Base-by-base conservation (phyloP, 1,140 invertebrate species). In the Amyelois transitella region DNA sequence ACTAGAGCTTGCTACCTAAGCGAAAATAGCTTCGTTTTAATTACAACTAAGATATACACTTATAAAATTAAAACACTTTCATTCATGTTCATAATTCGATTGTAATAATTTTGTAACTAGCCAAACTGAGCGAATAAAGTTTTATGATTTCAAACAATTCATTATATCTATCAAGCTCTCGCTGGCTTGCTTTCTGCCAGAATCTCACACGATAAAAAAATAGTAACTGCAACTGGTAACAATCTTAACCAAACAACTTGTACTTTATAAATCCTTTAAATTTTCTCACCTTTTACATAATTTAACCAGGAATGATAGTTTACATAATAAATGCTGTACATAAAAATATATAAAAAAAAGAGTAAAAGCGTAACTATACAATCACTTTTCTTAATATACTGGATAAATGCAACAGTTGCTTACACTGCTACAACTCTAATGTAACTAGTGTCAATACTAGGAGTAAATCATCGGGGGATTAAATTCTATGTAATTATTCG, bases 151-250 rank as follows among this genome's bases (percentile, higher is more conserved):
- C n/a, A 38, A 38, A 14, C n/a, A 38, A 38, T 38, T 14, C 12
- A 14, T 14, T 38, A 38, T 14, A 38, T 14, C 32, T 38, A 38
- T 38, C 32, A 38, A 38, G 12, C 32, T n/a, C 20, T 20, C 45
- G n/a, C 45, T 48, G 45, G 21, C 18, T 8, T 21, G 20, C 50
- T 60, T 52, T 45, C 20, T 21, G 19, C 14, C 45, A 48, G 18
- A 45, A 48, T 21, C 45, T 21, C 20, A 19, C 18, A 48, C 43
- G 58, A 58, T 66, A 62, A 53, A 53, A 60, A 63, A 58, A 66
- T 73, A 84, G 79, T 85, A 83, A 86, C 81, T 81, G 81, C 60
- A 69, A 81, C 59, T 87, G 81, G 81, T 87, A 86, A 87, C 84
- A 79, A 84, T 28, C 58, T 66, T 66, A 77, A 66, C 62, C 62